Base-by-base conservation (phyloP, 2,888 invertebrate species). In the Lampropteryx suffumata region DNA sequence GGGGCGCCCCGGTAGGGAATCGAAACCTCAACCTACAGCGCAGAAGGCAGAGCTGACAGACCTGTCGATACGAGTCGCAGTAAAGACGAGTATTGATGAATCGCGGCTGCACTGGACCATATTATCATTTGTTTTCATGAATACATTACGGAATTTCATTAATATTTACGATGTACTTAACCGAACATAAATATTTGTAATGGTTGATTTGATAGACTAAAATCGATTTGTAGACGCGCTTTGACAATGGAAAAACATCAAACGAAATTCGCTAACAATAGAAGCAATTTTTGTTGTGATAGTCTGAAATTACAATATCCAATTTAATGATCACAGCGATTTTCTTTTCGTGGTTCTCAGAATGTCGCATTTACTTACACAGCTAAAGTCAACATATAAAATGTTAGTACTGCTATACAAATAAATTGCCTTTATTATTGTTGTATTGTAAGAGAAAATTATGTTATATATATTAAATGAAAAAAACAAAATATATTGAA, bases 11-110 rank as follows among this genome's bases (percentile, higher is more conserved):
- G n/a, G n/a, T n/a, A n/a, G n/a, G n/a, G n/a, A n/a, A n/a, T n/a
- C n/a, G n/a, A n/a, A n/a, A n/a, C n/a, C n/a, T n/a, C n/a, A n/a
- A n/a, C n/a, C n/a, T n/a, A n/a, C n/a, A n/a, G n/a, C n/a, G n/a
- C n/a, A n/a, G n/a, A n/a, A n/a, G n/a, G n/a, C n/a, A n/a, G n/a
- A n/a, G n/a, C n/a, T n/a, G n/a, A n/a, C n/a, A n/a, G n/a, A n/a
- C n/a, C n/a, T n/a, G n/a, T n/a, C n/a, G n/a, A n/a, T n/a, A n/a
- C n/a, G n/a, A n/a, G n/a, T n/a, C n/a, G n/a, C n/a, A n/a, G n/a
- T n/a, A n/a, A n/a, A n/a, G n/a, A n/a, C n/a, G n/a, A n/a, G n/a
- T 67, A 67, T 67, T 56, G 56, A 71, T 71, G 59, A 62, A 57
- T 36, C 45, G 42, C 28, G 50, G 44, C 51, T 55, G 48, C 52